Conservation (phyloP, 2,797 vertebrate genomes). For the Manis pentadactyla region DNA sequence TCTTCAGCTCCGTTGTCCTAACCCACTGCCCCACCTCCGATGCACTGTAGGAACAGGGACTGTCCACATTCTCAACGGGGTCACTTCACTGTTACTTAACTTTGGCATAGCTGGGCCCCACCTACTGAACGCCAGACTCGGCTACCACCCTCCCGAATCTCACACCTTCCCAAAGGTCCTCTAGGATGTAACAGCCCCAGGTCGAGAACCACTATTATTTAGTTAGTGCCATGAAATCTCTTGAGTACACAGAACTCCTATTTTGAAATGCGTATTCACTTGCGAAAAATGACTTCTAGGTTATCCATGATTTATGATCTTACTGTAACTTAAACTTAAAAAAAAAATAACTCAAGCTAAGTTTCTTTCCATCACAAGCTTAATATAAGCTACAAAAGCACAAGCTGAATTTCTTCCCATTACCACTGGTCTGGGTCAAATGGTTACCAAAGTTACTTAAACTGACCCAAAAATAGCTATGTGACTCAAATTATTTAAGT, state of each 20-base stretch:
- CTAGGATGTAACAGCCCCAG: neutral
- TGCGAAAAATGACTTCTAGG: constrained; percentile 17
- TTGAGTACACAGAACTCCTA: neutral
- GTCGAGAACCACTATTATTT: neutral
- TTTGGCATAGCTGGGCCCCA: neutral
- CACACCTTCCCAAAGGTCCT: neutral
- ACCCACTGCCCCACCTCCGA: neutral
- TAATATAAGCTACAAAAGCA: constrained; percentile 75
- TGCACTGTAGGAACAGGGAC: neutral
- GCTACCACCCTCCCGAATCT: neutral
- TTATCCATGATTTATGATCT: constrained; percentile 23
- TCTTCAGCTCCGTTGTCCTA: neutral
- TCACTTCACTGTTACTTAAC: neutral
- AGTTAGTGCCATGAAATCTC: neutral
- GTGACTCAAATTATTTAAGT: neutral
- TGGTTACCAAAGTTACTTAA: constrained; percentile 49
- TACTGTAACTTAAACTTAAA: neutral
- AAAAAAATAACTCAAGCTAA: neutral
- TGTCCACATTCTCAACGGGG: neutral
- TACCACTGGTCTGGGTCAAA: constrained; percentile 44
- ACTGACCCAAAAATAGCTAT: neutral
- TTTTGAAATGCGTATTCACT: constrained; percentile 19
- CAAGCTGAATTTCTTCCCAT: constrained; percentile 31
- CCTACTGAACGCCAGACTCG: neutral
- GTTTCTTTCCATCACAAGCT: constrained; percentile 39